These are phyloP conservation scores for Ectemnius continuus DNA, from an alignment of 2,888 invertebrate species.

Conservation along the genomic window DNA sequence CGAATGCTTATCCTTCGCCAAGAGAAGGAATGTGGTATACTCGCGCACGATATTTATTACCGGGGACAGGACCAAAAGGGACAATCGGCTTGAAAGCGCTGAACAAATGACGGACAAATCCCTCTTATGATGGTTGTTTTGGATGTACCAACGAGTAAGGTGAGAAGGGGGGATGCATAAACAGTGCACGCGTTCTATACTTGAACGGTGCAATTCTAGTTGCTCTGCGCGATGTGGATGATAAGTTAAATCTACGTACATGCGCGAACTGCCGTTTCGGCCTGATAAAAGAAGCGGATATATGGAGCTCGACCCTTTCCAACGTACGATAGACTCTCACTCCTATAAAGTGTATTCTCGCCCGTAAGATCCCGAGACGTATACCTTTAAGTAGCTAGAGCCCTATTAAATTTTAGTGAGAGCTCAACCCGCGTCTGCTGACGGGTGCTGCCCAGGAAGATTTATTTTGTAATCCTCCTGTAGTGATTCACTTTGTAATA, in stretches of 20 bases:
- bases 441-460: slow-evolving; percentile 12
- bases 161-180: background rate
- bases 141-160: background rate
- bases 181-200: background rate
- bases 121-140: slow-evolving; percentile 9
- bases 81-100: slow-evolving; percentile 24
- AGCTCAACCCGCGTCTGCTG: slow-evolving; percentile 11
- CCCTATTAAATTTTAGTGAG: slow-evolving; percentile 32
- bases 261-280: slow-evolving; percentile 8
- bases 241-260: slow-evolving; percentile 34
- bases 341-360: no score
- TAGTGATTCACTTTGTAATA: slow-evolving; percentile 7
- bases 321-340: no score
- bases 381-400: slow-evolving; percentile 33
- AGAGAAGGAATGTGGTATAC: background rate
- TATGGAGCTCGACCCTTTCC: slow-evolving; percentile 11
- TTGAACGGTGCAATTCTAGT: slow-evolving; percentile 11
- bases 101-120: slow-evolving; percentile 45
- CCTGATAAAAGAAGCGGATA: slow-evolving; percentile 35
- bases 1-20: no score
- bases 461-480: slow-evolving; percentile 18
- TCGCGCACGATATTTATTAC: slow-evolving; percentile 15
- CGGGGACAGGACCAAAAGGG: slow-evolving; percentile 54
- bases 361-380: slow-evolving; percentile 22
- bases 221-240: slow-evolving; percentile 36